Evolutionary conservation across 1,140 invertebrate species (phyloP).

Genomic region (Zaprionus vittiger): DNA sequence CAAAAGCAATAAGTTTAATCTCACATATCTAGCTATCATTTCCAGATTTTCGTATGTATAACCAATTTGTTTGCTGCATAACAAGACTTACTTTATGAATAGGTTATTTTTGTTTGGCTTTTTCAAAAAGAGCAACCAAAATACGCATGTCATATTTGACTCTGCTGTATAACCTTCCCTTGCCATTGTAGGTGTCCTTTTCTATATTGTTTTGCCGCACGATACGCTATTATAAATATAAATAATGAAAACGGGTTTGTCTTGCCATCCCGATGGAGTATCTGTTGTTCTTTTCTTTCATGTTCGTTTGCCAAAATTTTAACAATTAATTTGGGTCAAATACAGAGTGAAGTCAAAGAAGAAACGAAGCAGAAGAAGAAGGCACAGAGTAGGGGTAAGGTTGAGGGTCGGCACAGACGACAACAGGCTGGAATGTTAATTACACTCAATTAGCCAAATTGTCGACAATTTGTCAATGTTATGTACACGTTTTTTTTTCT

Average conservation of each 20-base stretch:
- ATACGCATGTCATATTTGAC: not conserved
- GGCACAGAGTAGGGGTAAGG: not conserved
- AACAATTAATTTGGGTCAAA: slow-evolving; percentile 72
- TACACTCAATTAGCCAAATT: slow-evolving; percentile 79
- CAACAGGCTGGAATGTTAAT: slow-evolving; percentile 63
- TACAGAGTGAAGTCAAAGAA: slow-evolving; percentile 12
- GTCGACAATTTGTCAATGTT: slow-evolving; percentile 58
- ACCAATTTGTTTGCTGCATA: not conserved
- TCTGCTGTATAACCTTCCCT: not conserved
- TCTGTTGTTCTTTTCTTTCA: slow-evolving; percentile 34
- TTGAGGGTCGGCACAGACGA: slow-evolving; percentile 2
- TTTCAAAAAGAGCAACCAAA: not conserved
- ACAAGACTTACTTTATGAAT: no score
- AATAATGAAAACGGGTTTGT: slow-evolving; percentile 76
- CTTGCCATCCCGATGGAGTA: slow-evolving; percentile 27
- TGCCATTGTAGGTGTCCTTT: not conserved
- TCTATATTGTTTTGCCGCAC: slow-evolving; percentile 36
- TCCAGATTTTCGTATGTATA: not conserved
- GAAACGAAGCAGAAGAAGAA: not conserved
- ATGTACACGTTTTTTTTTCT: slow-evolving; percentile 13
- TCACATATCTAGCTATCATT: not conserved
- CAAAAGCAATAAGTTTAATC: not conserved
- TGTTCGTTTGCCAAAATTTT: slow-evolving; percentile 53
- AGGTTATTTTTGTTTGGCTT: no score
- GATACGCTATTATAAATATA: slow-evolving; percentile 36